Evolutionary conservation across 2,797 vertebrate genomes (phyloP).

Genomic region (Todus mexicanus): DNA sequence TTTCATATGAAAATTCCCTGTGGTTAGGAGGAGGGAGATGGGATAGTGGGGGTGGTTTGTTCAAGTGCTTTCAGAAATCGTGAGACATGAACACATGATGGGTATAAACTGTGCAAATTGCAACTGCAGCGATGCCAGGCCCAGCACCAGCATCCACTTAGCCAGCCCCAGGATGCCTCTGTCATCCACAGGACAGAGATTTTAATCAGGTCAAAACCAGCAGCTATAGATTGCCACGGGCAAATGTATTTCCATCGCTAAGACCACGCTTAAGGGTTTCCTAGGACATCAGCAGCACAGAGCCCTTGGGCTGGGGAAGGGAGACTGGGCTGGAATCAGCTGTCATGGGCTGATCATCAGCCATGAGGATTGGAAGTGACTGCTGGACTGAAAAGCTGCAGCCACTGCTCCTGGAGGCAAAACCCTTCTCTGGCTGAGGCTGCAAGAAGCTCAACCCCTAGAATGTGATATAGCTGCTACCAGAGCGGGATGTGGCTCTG

Average conservation of each 20-base stretch:
- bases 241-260: neutral
- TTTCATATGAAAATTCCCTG: neutral
- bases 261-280: neutral
- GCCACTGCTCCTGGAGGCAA: neutral
- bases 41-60: neutral
- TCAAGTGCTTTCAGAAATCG: neutral
- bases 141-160: slow-evolving; percentile 29
- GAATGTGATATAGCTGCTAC: neutral
- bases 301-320: neutral
- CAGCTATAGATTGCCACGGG: neutral
- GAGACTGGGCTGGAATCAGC: neutral
- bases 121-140: neutral
- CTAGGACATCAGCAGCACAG: neutral
- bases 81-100: neutral
- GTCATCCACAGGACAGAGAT: slow-evolving; percentile 3
- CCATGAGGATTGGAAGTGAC: slow-evolving; percentile 1
- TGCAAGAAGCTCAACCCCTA: neutral
- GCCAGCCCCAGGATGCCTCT: neutral
- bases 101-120: neutral
- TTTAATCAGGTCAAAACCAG: slow-evolving; percentile 48
- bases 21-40: neutral
- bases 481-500: neutral
- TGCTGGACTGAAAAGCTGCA: neutral
- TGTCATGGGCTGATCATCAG: neutral
- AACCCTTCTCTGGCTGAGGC: neutral